These are phyloP conservation scores for Pteropus alecto DNA, from an alignment of 2,113 vertebrate species.

Conservation along the genomic window DNA sequence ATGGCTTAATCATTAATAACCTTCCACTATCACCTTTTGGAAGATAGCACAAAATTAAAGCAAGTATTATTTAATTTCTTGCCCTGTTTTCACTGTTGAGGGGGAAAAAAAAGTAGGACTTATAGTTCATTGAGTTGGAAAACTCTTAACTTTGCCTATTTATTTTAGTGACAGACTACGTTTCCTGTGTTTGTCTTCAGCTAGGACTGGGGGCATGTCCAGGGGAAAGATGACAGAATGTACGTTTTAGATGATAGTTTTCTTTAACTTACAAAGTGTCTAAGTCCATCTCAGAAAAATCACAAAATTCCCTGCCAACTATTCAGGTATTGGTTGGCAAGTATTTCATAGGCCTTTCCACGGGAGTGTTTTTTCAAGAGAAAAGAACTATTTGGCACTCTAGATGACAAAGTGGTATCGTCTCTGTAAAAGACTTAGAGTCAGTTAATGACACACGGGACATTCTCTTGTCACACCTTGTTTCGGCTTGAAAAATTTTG, in stretches of 20 bases:
- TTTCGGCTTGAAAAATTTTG: neutral
- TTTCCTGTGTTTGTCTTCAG: constrained; percentile 42
- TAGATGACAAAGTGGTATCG: neutral
- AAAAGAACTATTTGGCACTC: neutral
- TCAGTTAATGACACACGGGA: neutral
- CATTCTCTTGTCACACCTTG: neutral
- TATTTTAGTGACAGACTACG: neutral
- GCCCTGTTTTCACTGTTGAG: neutral
- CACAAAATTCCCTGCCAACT: neutral
- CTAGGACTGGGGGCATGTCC: neutral
- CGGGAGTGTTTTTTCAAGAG: neutral
- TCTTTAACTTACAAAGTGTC: neutral
- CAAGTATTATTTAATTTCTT: neutral
- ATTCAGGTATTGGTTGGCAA: neutral
- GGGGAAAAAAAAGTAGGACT: neutral
- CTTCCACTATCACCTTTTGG: neutral
- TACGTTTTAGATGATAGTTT: neutral
- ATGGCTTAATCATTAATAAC: neutral
- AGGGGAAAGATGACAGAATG: neutral
- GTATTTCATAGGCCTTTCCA: neutral
- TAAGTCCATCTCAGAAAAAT: neutral
- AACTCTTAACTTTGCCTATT: neutral
- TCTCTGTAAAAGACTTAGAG: neutral
- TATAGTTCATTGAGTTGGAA: neutral
- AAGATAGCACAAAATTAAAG: constrained; percentile 22